Evolutionary conservation across 2,888 invertebrate species (phyloP).

Genomic region (Pristionchus maxplancki): DNA sequence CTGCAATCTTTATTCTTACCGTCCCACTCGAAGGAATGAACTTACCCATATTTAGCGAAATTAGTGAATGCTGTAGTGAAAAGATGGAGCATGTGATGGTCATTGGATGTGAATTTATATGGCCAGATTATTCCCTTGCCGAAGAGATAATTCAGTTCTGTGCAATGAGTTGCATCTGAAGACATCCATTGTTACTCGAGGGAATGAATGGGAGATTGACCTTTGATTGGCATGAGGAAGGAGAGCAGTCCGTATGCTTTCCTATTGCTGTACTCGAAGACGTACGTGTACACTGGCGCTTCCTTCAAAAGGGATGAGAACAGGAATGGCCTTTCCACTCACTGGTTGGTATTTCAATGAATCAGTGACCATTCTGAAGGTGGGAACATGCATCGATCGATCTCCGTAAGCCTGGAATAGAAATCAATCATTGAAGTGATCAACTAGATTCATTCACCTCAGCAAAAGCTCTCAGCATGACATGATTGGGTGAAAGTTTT

Average conservation of each 20-base stretch:
- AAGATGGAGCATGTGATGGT: constrained; percentile 36
- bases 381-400: constrained; percentile 46
- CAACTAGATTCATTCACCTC: constrained; percentile 6
- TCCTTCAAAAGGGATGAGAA: not conserved
- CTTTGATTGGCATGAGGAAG: constrained; percentile 41
- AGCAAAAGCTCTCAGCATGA: constrained; percentile 10
- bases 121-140: constrained; percentile 46
- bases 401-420: constrained; percentile 45
- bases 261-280: constrained; percentile 44
- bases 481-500: constrained; percentile 34
- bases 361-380: constrained; percentile 35
- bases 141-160: constrained; percentile 49
- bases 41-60: constrained; percentile 54
- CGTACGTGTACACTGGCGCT: constrained; percentile 38
- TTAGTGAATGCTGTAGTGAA: constrained; percentile 50
- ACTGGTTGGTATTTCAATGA: constrained; percentile 36
- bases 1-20: not conserved
- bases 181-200: not conserved
- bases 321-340: not conserved
- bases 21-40: not conserved
- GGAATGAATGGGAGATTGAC: not conserved
- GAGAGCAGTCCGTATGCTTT: constrained; percentile 26
- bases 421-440: not conserved
- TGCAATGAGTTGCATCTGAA: constrained; percentile 51
- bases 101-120: constrained; percentile 43